Base-by-base conservation (phyloP, 2,888 invertebrate genomes). In the Torymus auratus region DNA sequence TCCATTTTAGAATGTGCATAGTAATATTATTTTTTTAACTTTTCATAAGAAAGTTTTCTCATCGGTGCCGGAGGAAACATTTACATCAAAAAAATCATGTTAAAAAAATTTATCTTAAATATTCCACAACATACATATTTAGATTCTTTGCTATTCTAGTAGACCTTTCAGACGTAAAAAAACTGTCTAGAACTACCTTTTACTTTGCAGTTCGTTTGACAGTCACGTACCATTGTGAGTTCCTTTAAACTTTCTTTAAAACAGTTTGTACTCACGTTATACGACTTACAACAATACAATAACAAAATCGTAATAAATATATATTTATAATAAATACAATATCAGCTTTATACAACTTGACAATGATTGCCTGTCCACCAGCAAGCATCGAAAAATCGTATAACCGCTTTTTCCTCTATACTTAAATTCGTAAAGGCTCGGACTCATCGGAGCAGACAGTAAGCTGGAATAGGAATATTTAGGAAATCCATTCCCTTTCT, bases 321-420 rank as follows among this genome's bases (percentile, higher is more conserved):
- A 71, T 71, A 83, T 81, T 80, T 68, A 78, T 78, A 80, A 82
- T 81, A 83, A 82, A 81, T 82, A 82, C 62, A 83, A 81, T 81
- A 62, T 79, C 70, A 17, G 68, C 83, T 78, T 83, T 82, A 85
- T 84, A 84, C 84, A 84, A 84, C 83, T 87, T 85, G 61, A 78
- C 82, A 82, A 87, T 86, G 78, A 80, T 80, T 74, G 79, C 82
- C 84, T 85, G 86, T 88, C 87, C 86, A 88, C 88, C 80, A 83
- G 81, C 83, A 69, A 83, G 53, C 84, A 86, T 85, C 75, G 80
- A 83, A 83, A 85, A 87, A 83, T 84, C 79, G 72, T 85, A 85
- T 86, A 84, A 84, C 64, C 65, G 72, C 67, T 13, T 67, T 70
- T 71, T 69, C 7, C 52, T 65, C 56, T 65, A 56, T 64, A 53